phyloP scores from a whole-genome alignment of 2,113 vertebrate genomes.

The Antennarius striatus region DNA sequence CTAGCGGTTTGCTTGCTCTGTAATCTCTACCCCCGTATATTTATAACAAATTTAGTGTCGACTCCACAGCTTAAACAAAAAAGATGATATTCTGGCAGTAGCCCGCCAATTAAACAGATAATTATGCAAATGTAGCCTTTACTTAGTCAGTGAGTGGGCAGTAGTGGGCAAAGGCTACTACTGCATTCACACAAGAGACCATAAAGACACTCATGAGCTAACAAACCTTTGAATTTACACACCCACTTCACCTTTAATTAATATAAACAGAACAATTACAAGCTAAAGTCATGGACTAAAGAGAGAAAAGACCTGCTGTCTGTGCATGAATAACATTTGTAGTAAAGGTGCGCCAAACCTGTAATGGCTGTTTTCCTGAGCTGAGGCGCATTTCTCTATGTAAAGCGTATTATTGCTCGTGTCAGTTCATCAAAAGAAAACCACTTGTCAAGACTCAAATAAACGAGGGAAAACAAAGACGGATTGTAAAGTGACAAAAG shows the following conservation, averaged over 20 bases:
- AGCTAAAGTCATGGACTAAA: constrained; percentile 55
- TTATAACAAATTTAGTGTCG: constrained; percentile 69
- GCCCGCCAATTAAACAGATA: constrained; percentile 80
- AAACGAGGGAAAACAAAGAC: constrained; percentile 22
- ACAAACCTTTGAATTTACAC: constrained; percentile 35
- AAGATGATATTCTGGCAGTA: constrained; percentile 59
- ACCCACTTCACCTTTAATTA: constrained; percentile 68
- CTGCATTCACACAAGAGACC: constrained; percentile 48
- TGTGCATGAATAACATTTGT: constrained; percentile 22
- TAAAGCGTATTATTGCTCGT: neutral
- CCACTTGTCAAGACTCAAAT: constrained; percentile 17
- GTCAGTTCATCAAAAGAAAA: constrained; percentile 16
- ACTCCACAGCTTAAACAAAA: constrained; percentile 69
- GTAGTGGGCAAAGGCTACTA: constrained; percentile 55
- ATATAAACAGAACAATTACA: constrained; percentile 50
- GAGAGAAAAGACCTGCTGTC: constrained; percentile 49
- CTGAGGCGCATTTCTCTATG: neutral
- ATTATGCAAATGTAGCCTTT: constrained; percentile 86
- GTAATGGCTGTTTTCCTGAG: constrained; percentile 17
- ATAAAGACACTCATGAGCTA: constrained; percentile 38
- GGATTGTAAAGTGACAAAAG: constrained; percentile 43
- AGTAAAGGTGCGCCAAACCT: constrained; percentile 17
- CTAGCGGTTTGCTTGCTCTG: constrained; percentile 74
- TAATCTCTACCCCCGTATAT: constrained; percentile 76
- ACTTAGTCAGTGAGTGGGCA: constrained; percentile 82